Evolutionary conservation across 1,140 invertebrate genomes (phyloP), one percentile per base, ranked within the genome.

Genomic region (Tetramorium parvispinum): DNA sequence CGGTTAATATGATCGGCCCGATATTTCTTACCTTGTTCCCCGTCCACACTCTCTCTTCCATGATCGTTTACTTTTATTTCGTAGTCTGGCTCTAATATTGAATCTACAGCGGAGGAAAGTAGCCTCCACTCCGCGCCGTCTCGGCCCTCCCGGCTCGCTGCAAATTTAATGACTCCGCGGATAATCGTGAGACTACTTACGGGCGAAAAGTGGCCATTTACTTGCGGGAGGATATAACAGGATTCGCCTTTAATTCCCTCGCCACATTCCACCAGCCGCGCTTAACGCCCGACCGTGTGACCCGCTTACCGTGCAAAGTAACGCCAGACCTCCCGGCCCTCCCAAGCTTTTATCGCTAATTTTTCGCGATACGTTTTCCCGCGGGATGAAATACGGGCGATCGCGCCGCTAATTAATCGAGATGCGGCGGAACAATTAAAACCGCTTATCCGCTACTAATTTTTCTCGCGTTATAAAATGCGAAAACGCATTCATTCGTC

Each of bases 201-300:
- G 82, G 71, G 73, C 73, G 82, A 78, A 85, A 85, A 85, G 82
- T 85, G 82, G 82, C 73, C 82, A 85, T 85, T 85, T 85, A 85
- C 82, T 85, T 85, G 82, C 82, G 82, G 82, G 71, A 85, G 82
- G 82, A 85, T 77, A 66, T 85, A 85, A 85, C 82, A 77, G 82
- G 82, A 85, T 78, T 78, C 73, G 71, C 82, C 73, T 85, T 85
- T 85, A 85, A 85, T 85, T 85, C 82, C 73, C 82, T 85, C 73
- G 73, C 82, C 82, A 78, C 82, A 85, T 85, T 85, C 82, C 82
- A 55, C 63, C 49, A 55, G 59, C 59, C 71, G 46, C 82, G 70
- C 61, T 85, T 85, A 85, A 78, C 82, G 82, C 82, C 79, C 78
- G 78, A 70, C 78, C 78, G 78, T 81, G 78, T 83, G 79, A 83